A percentile compares a stretch with the other conserved stretches of the same genome.
phyloP scores from a whole-genome alignment of 2,888 invertebrate genomes.

The Agrotis ipsilon region DNA sequence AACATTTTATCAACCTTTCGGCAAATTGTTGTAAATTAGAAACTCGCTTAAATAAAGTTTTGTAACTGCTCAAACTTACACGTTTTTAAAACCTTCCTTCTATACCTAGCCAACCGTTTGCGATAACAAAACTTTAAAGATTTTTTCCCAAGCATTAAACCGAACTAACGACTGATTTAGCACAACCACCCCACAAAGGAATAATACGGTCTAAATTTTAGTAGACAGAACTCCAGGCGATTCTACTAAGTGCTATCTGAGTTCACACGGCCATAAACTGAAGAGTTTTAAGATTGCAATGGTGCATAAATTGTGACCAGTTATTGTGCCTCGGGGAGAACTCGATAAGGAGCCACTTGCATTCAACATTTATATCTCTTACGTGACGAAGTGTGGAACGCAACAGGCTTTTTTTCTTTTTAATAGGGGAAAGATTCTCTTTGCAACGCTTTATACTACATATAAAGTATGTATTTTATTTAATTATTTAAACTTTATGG shows the following conservation, averaged over 20 bases:
- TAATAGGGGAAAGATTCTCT: neutral
- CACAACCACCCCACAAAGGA: constrained; percentile 7
- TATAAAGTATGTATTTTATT: too few relatives aligned
- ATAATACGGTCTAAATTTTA: constrained; percentile 40
- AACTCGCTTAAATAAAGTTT: neutral
- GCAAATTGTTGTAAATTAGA: too few relatives aligned
- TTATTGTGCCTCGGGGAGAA: constrained; percentile 54
- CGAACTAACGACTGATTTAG: constrained; percentile 26
- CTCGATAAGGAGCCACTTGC: constrained; percentile 51
- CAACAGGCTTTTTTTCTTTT: constrained; percentile 49
- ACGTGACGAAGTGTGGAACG: constrained; percentile 45
- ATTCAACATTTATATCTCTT: constrained; percentile 49
- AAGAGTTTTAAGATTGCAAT: constrained; percentile 56
- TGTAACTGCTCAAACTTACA: neutral
- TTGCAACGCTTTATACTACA: neutral
- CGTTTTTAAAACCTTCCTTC: neutral
- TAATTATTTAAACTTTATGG: too few relatives aligned
- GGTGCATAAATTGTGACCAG: constrained; percentile 60
- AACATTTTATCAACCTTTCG: neutral
- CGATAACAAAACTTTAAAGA: neutral
- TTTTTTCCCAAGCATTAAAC: constrained; percentile 4
- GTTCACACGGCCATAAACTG: constrained; percentile 46
- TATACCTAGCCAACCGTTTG: neutral
- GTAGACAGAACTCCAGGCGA: constrained; percentile 44
- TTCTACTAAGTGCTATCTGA: constrained; percentile 58